phyloP scores from a whole-genome alignment of 2,888 invertebrate genomes.

The Conops quadrifasciatus region DNA sequence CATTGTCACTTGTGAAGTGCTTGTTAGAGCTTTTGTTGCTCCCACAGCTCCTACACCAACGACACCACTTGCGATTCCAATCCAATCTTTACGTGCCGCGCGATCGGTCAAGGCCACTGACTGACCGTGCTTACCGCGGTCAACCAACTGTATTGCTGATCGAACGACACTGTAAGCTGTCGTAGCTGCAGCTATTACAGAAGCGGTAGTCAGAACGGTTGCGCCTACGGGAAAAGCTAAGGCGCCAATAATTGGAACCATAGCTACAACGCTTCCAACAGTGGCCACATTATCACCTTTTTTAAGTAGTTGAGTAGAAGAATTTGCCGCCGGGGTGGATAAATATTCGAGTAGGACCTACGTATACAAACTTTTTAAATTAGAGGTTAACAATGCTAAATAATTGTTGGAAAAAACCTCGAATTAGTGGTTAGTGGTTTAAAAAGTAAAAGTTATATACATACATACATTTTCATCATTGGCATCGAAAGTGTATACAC shows the following conservation, averaged over 20 bases:
- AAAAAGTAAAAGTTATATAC: background rate
- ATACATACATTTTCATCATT: constrained; percentile 7
- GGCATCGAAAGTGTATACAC: constrained; percentile 55
- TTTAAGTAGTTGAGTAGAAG: constrained; percentile 41
- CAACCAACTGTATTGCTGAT: constrained; percentile 48
- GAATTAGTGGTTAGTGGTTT: background rate
- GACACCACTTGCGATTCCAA: constrained; percentile 51
- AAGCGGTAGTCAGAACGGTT: constrained; percentile 48
- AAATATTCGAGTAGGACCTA: constrained; percentile 49
- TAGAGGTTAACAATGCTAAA: background rate
- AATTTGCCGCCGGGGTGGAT: constrained; percentile 49
- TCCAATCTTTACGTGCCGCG: constrained; percentile 54
- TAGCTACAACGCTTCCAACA: constrained; percentile 46
- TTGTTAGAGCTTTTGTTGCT: constrained; percentile 49
- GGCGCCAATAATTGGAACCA: constrained; percentile 42
- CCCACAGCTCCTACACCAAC: constrained; percentile 51
- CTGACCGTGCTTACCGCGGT: constrained; percentile 56
- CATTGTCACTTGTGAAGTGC: constrained; percentile 48
- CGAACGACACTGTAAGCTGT: constrained; percentile 52
- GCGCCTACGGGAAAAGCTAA: constrained; percentile 47
- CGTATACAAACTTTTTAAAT: too few species aligned
- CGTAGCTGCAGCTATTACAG: constrained; percentile 45
- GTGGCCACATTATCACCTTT: constrained; percentile 50
- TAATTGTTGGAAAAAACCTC: too few species aligned
- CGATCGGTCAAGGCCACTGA: constrained; percentile 50